Conservation (phyloP, 1,140 invertebrate genomes). For the Drosophila gunungcola region DNA sequence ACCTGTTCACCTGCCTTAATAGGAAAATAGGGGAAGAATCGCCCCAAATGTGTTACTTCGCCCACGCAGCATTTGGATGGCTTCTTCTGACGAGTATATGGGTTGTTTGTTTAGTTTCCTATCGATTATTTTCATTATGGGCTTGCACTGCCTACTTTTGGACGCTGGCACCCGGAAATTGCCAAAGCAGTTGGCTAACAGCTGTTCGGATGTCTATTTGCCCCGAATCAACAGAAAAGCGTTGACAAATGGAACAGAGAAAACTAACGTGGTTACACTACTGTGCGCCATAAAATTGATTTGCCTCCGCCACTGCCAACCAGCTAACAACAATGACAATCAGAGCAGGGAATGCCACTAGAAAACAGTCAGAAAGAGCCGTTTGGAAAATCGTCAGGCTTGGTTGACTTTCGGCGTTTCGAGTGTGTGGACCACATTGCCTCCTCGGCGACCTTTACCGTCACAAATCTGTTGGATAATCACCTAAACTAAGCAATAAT, state of each 20-base stretch:
- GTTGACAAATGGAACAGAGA: conserved; percentile 19
- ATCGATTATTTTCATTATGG: conserved; percentile 36
- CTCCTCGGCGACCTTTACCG: conserved; percentile 27
- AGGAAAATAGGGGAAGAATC: conserved; percentile 5
- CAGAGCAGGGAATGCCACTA: conserved; percentile 58
- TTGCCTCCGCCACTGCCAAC: conserved; percentile 4
- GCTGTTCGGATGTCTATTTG: conserved; percentile 46
- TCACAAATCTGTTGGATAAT: conserved; percentile 44
- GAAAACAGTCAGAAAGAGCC: conserved; percentile 1
- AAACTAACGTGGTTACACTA: conserved; percentile 59
- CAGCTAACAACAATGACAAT: conserved; percentile 48
- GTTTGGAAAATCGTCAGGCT: conserved; percentile 49
- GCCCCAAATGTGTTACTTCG: conserved; percentile 1
- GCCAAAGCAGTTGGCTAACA: conserved; percentile 40
- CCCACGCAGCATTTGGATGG: conserved; percentile 33
- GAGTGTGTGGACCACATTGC: conserved; percentile 3
- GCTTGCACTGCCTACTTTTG: conserved; percentile 45
- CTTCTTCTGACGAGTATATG: conserved; percentile 31
- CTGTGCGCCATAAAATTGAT: conserved; percentile 67
- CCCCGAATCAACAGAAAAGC: conserved; percentile 46
- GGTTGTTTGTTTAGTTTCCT: conserved; percentile 36
- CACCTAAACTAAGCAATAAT: conserved; percentile 31
- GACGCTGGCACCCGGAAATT: conserved; percentile 36
- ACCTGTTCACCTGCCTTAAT: conserved; percentile 29
- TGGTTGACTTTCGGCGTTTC: conserved; percentile 35